Percentiles rank a stretch among this genome's conserved stretches.
phyloP scores from a whole-genome alignment of 1,140 invertebrate genomes.

The Drosophila takahashii region DNA sequence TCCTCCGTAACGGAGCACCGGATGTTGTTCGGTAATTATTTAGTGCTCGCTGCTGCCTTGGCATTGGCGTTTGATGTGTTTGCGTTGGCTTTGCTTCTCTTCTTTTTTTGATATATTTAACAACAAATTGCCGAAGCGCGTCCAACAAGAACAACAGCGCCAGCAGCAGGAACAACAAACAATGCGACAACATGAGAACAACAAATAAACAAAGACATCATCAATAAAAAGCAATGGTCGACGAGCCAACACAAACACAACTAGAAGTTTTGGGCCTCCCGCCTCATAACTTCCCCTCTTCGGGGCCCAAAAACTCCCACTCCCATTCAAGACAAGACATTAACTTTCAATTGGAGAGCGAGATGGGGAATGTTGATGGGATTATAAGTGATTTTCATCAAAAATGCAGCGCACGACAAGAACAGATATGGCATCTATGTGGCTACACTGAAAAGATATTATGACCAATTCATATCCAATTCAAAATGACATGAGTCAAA shows the following conservation, averaged over 20 bases:
- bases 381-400: constrained; percentile 82
- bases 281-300: constrained; percentile 6
- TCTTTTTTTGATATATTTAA: constrained; percentile 57
- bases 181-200: constrained; percentile 76
- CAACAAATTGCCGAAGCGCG: constrained; percentile 80
- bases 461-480: neutral
- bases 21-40: constrained; percentile 81
- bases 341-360: constrained; percentile 75
- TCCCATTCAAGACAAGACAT: constrained; percentile 48
- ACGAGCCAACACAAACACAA: constrained; percentile 44
- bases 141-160: constrained; percentile 69
- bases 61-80: constrained; percentile 76
- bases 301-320: constrained; percentile 13
- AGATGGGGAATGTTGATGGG: constrained; percentile 78
- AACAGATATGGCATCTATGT: constrained; percentile 43
- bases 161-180: constrained; percentile 68
- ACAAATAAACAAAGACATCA: constrained; percentile 81
- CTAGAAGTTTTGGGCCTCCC: constrained; percentile 32
- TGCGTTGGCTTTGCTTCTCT: constrained; percentile 54
- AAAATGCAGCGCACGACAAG: constrained; percentile 79
- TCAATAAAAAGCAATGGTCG: constrained; percentile 72
- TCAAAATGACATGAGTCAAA: too few species aligned
- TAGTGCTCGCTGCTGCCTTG: constrained; percentile 65
- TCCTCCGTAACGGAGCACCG: constrained; percentile 62
- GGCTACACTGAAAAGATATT: constrained; percentile 12